Evolutionary conservation across 2,797 vertebrate species (phyloP).

Genomic region (Periophthalmus magnuspinnatus): DNA sequence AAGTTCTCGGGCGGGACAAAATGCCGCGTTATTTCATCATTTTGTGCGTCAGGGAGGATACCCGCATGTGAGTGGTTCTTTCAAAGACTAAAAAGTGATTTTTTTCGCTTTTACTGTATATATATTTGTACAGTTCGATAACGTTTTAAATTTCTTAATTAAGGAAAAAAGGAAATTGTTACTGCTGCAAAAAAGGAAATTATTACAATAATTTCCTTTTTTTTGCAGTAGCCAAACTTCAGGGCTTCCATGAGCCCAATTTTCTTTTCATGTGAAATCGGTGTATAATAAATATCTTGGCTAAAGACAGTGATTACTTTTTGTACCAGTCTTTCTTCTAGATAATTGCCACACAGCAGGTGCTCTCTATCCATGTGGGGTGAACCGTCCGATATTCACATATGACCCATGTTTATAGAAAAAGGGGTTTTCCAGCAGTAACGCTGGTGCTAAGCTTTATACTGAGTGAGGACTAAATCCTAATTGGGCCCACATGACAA

Average conservation of each 20-base stretch:
- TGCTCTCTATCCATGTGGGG: neutral
- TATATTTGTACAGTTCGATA: too few relatives aligned
- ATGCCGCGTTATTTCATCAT: constrained; percentile 60
- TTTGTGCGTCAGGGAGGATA: neutral
- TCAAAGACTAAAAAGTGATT: neutral
- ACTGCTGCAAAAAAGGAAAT: too few relatives aligned
- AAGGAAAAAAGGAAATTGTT: too few relatives aligned
- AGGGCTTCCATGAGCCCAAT: neutral
- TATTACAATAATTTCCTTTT: neutral
- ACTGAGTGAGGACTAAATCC: constrained; percentile 43
- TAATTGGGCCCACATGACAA: constrained; percentile 46
- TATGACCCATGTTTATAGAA: constrained; percentile 4
- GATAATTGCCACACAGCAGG: neutral
- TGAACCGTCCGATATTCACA: neutral
- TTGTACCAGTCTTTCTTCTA: neutral
- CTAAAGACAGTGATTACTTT: too few relatives aligned
- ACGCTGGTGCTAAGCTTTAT: constrained; percentile 50
- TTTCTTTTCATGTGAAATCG: too few relatives aligned
- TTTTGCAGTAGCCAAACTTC: neutral
- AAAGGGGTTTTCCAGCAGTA: constrained; percentile 1
- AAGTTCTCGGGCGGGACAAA: constrained; percentile 18
- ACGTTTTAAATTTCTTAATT: too few relatives aligned
- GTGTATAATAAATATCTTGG: too few relatives aligned
- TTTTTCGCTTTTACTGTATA: too few relatives aligned
- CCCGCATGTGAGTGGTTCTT: neutral